These are phyloP conservation scores for Rhabdornis inornatus DNA, from an alignment of 2,113 vertebrate species.

Conservation along the genomic window DNA sequence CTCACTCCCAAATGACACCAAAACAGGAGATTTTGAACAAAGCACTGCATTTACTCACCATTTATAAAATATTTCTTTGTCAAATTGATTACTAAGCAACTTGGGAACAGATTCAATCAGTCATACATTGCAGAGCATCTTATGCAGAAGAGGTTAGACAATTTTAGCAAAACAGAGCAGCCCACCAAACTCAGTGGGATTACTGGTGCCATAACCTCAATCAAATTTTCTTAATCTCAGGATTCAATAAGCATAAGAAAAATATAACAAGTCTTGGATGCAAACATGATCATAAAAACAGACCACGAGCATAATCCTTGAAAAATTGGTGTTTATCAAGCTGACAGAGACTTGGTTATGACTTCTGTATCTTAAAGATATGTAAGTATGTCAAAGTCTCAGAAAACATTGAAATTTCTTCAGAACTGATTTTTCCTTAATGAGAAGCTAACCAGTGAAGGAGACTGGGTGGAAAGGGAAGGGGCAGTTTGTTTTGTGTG, in stretches of 20 bases:
- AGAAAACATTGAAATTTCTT: slow-evolving; percentile 39
- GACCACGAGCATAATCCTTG: neutral
- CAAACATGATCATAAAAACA: neutral
- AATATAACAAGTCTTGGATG: neutral
- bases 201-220: neutral
- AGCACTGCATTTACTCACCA: neutral
- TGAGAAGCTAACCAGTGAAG: slow-evolving; percentile 31
- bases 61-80: neutral
- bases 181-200: neutral
- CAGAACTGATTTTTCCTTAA: slow-evolving; percentile 38
- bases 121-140: neutral
- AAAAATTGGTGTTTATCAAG: slow-evolving; percentile 50
- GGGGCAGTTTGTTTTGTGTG: neutral
- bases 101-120: neutral
- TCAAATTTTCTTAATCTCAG: neutral
- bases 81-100: neutral
- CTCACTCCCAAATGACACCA: neutral
- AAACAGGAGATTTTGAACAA: neutral
- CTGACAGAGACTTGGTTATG: slow-evolving; percentile 40
- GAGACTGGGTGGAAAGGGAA: neutral
- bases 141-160: neutral
- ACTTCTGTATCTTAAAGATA: slow-evolving; percentile 49
- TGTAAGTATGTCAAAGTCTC: slow-evolving; percentile 56
- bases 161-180: neutral
- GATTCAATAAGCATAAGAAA: neutral